These are phyloP conservation scores for Drosophila niveifrons DNA, from an alignment of 2,888 invertebrate genomes.

Conservation along the genomic window DNA sequence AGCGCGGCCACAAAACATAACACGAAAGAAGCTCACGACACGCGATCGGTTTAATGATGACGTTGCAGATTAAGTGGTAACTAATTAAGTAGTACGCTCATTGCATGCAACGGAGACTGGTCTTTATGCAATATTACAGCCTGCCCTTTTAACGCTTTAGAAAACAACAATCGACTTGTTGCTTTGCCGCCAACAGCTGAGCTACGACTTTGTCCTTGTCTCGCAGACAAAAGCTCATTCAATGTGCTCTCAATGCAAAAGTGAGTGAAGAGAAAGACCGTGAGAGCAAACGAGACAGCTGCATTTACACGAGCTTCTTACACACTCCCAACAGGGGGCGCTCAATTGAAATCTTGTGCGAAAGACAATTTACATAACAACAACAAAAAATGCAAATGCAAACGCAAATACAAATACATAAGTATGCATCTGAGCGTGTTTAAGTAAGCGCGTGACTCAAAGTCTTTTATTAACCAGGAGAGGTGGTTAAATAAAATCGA, in stretches of 20 bases:
- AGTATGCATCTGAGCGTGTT: not conserved
- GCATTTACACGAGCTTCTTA: constrained; percentile 5
- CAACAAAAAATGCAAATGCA: constrained; percentile 7
- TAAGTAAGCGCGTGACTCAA: constrained; percentile 23
- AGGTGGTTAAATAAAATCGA: not conserved
- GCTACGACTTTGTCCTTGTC: not conserved
- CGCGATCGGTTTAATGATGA: constrained; percentile 54
- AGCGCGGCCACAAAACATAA: constrained; percentile 23
- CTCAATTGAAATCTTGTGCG: constrained; percentile 10
- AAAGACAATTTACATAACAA: constrained; percentile 13
- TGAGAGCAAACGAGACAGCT: not conserved
- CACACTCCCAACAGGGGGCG: constrained; percentile 10
- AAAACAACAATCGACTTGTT: constrained; percentile 22
- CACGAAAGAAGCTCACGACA: constrained; percentile 34
- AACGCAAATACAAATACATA: not conserved
- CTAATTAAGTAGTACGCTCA: constrained; percentile 63
- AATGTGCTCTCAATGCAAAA: constrained; percentile 6
- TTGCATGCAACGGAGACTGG: constrained; percentile 45
- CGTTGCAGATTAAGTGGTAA: constrained; percentile 59
- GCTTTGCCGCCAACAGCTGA: constrained; percentile 8
- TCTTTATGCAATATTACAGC: constrained; percentile 36
- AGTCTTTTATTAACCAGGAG: not conserved
- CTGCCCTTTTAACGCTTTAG: not conserved
- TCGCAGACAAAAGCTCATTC: not conserved
- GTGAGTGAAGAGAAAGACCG: not conserved